Conservation (phyloP, 2,797 vertebrate genomes). For the Melanotaenia trifasciata region DNA sequence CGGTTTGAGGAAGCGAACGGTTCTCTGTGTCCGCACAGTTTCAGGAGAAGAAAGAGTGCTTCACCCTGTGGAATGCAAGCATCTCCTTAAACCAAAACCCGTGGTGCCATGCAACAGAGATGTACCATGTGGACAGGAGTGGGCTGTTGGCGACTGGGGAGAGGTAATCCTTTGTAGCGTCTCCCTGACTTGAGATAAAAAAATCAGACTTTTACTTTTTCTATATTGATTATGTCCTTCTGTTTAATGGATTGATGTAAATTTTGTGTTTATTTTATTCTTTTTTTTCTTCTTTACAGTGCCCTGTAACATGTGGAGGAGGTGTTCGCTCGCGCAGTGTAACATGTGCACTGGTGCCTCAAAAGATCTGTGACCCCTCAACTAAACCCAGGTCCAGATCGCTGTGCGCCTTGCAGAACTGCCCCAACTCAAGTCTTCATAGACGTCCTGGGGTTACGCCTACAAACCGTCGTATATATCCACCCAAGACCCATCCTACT, state of each 20-base stretch:
- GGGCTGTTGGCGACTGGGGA: constrained; percentile 92
- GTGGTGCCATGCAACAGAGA: constrained; percentile 92
- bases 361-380: constrained; percentile 83
- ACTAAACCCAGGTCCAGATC: constrained; percentile 91
- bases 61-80: constrained; percentile 87
- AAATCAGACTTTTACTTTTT: not conserved
- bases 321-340: constrained; percentile 89
- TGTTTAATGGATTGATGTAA: not conserved
- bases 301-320: constrained; percentile 93
- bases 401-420: constrained; percentile 92
- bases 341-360: constrained; percentile 83
- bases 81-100: constrained; percentile 92
- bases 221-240: not conserved
- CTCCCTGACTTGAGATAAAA: not conserved
- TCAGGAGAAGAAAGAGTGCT: constrained; percentile 92
- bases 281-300: constrained; percentile 81
- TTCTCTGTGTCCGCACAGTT: constrained; percentile 91
- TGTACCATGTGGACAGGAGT: constrained; percentile 90
- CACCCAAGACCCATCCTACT: constrained; percentile 54
- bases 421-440: constrained; percentile 77
- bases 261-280: no score
- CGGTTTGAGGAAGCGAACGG: constrained; percentile 89
- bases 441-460: constrained; percentile 68
- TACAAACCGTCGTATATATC: constrained; percentile 61
- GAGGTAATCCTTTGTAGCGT: constrained; percentile 76